Conservation (phyloP, 2,113 vertebrate species). For the Eudyptes chrysolophus region DNA sequence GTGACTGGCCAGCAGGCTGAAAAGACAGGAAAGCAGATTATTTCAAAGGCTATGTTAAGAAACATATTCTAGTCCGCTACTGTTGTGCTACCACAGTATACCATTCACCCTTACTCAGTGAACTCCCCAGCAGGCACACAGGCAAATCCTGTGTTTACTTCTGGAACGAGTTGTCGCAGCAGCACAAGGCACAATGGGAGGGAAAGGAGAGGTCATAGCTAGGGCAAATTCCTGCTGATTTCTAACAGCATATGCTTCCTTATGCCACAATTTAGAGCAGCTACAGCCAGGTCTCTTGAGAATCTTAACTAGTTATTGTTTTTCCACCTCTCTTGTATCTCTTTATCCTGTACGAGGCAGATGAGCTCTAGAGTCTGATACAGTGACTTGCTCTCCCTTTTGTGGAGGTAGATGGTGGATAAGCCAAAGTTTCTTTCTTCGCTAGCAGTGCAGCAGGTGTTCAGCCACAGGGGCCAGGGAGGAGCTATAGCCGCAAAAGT, state of each 20-base stretch:
- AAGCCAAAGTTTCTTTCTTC: neutral
- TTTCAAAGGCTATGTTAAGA: neutral
- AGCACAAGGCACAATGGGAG: neutral
- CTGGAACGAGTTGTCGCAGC: neutral
- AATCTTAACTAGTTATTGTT: neutral
- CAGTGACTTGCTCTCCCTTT: neutral
- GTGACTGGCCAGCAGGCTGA: neutral
- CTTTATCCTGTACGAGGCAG: neutral
- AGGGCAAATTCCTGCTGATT: neutral
- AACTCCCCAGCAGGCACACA: neutral
- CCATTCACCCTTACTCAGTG: neutral
- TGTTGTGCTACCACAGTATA: neutral
- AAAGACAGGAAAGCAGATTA: neutral
- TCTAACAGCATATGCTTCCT: neutral
- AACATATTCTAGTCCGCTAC: neutral
- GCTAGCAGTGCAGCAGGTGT: neutral
- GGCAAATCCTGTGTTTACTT: neutral
- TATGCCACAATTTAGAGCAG: neutral
- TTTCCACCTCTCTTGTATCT: neutral
- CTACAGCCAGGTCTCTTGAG: neutral
- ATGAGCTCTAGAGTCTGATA: neutral
- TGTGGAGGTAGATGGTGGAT: neutral
- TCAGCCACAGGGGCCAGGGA: neutral
- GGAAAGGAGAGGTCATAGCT: neutral
- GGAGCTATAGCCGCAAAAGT: neutral